Base-by-base conservation (phyloP, 2,797 vertebrate genomes). In the Protosalanx chinensis region DNA sequence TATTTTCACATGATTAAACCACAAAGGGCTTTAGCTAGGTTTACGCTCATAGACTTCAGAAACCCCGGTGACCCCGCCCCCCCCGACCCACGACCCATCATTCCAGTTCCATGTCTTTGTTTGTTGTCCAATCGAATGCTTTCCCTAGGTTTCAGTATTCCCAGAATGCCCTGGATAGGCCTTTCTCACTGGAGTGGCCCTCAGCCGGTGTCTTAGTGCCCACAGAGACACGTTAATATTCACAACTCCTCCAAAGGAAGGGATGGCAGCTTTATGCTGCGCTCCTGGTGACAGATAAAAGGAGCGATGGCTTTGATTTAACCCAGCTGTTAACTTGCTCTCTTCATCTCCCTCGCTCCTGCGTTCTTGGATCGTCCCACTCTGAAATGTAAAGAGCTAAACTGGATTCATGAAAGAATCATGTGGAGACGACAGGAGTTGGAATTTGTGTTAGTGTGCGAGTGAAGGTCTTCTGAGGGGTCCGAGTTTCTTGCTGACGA, bases 331-430 rank as follows among this genome's bases (percentile, higher is more conserved):
- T 41, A 16, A 16, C 51, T 56, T n/a, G 15, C 1, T 56, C 51
- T 20, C 63, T 61, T 13, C 64, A 62, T 23, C 20, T 33, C 29
- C 70, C 46, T 32, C 2, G 7, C 32, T 37, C 58, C 61, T 15
- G 53, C 46, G 27, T 56, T 68, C 63, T 8, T 59, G 68, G 53
- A 46, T 64, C 49, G 58, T 46, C 41, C 41, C 41, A 13, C 41
- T 46, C 41, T 68, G 30, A n/a, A 53, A 68, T 37, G 63, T 73
- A 60, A 67, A 73, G 57, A 46, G 60, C 29, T 71, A 41, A 64
- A 70, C 60, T 51, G 30, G 49, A 74, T n/a, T 29, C 66, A 77
- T 69, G 16, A 77, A 72, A 73, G 62, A 72, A 59, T 65, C 12
- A 76, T 76, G 67, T 1, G 59, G 59, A 49, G 27, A 62, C 13